phyloP scores from a whole-genome alignment of 2,113 vertebrate genomes.

The Alces alces region DNA sequence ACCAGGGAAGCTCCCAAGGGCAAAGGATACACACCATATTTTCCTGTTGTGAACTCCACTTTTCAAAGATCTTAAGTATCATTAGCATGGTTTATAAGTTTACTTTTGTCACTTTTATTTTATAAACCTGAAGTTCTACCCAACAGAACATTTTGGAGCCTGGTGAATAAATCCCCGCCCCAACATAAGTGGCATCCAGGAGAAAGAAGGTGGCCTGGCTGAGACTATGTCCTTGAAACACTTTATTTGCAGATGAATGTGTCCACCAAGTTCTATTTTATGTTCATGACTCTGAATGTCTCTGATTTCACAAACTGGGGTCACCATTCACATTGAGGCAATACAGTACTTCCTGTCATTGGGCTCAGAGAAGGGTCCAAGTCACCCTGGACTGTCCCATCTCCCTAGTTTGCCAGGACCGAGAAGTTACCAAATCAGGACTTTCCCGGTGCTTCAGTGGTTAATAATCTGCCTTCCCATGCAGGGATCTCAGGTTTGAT shows the following conservation, averaged over 20 bases:
- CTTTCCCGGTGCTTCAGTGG: background rate
- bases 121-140: background rate
- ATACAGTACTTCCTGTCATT: background rate
- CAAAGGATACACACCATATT: background rate
- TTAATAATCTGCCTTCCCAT: background rate
- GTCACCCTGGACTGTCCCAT: background rate
- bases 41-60: background rate
- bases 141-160: background rate
- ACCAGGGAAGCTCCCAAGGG: background rate
- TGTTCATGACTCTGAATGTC: background rate
- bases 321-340: background rate
- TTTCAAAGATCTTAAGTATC: background rate
- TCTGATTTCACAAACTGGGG: background rate
- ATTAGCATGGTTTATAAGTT: background rate
- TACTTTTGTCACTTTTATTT: background rate
- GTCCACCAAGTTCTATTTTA: background rate
- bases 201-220: background rate
- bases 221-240: background rate
- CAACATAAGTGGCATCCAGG: background rate
- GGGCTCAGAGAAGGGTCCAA: background rate
- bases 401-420: background rate
- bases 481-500: background rate
- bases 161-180: background rate
- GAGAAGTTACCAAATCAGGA: background rate
- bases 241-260: background rate